Evolutionary conservation across 2,888 invertebrate genomes (phyloP).

Genomic region (Bruchidius siliquastri): DNA sequence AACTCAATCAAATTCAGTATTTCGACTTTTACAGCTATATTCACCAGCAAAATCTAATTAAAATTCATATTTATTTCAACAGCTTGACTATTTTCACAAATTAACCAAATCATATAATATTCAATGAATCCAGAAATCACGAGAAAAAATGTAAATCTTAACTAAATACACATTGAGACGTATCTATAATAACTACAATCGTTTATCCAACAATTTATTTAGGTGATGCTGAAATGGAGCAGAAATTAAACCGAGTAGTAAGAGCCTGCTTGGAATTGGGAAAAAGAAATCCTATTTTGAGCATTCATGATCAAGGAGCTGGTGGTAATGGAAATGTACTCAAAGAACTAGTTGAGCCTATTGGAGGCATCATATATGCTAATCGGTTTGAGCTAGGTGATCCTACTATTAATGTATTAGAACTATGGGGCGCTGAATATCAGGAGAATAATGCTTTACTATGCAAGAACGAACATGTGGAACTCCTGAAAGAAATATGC

Average conservation of each 20-base stretch:
- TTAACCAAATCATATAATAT: too few relatives aligned
- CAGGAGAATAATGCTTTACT: slow-evolving; percentile 93
- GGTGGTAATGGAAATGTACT: slow-evolving; percentile 98
- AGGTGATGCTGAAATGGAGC: slow-evolving; percentile 97
- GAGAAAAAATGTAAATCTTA: too few relatives aligned
- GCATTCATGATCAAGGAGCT: slow-evolving; percentile 98
- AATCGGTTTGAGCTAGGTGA: slow-evolving; percentile 88
- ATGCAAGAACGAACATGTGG: slow-evolving; percentile 62
- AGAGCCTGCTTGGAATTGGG: slow-evolving; percentile 85
- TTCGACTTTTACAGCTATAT: too few relatives aligned
- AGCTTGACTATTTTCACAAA: too few relatives aligned
- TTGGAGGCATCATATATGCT: slow-evolving; percentile 86
- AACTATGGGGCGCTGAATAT: slow-evolving; percentile 98
- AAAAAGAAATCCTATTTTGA: slow-evolving; percentile 78
- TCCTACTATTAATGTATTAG: slow-evolving; percentile 86
- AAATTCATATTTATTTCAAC: too few relatives aligned
- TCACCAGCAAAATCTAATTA: too few relatives aligned
- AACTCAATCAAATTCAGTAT: too few relatives aligned
- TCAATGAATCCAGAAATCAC: too few relatives aligned
- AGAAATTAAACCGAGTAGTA: slow-evolving; percentile 91
- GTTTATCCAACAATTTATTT: slow-evolving; percentile 16
- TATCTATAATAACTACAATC: neutral
- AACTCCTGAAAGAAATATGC: slow-evolving; percentile 66
- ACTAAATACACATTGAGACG: too few relatives aligned
- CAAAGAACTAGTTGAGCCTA: slow-evolving; percentile 93